Percentiles rank a stretch among this genome's conserved stretches.
phyloP scores from a whole-genome alignment of 2,888 invertebrate species.

The Incurvaria masculella region DNA sequence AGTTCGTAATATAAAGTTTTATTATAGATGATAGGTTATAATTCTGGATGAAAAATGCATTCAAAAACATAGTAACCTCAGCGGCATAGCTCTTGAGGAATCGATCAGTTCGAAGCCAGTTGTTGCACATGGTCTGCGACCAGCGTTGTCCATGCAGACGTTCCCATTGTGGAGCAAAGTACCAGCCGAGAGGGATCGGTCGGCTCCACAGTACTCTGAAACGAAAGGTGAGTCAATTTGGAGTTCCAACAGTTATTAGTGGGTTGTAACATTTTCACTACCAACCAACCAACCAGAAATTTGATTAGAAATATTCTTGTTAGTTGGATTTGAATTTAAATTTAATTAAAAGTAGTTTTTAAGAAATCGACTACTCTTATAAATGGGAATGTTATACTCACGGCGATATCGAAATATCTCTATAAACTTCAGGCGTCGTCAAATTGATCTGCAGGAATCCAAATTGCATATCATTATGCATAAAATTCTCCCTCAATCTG shows the following conservation, averaged over 20 bases:
- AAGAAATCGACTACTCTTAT: too few relatives aligned
- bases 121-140: slow-evolving; percentile 81
- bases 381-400: slow-evolving; percentile 53
- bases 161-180: slow-evolving; percentile 89
- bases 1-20: too few relatives aligned
- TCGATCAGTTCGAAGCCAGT: slow-evolving; percentile 86
- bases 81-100: slow-evolving; percentile 81
- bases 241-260: neutral
- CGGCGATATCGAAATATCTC: slow-evolving; percentile 67
- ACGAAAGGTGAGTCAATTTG: too few relatives aligned
- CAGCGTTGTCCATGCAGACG: slow-evolving; percentile 74
- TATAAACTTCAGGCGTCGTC: slow-evolving; percentile 69
- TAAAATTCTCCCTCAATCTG: slow-evolving; percentile 64
- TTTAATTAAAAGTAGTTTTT: too few relatives aligned
- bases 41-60: too few relatives aligned
- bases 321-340: too few relatives aligned
- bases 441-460: slow-evolving; percentile 87
- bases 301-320: too few relatives aligned
- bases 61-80: too few relatives aligned
- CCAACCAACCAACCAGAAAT: too few relatives aligned
- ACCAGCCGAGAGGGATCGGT: slow-evolving; percentile 92
- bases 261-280: neutral
- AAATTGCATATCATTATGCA: slow-evolving; percentile 73
- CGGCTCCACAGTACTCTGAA: slow-evolving; percentile 79
- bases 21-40: too few relatives aligned